Conservation (phyloP, 1,140 invertebrate species). For the Drosophila jambulina region DNA sequence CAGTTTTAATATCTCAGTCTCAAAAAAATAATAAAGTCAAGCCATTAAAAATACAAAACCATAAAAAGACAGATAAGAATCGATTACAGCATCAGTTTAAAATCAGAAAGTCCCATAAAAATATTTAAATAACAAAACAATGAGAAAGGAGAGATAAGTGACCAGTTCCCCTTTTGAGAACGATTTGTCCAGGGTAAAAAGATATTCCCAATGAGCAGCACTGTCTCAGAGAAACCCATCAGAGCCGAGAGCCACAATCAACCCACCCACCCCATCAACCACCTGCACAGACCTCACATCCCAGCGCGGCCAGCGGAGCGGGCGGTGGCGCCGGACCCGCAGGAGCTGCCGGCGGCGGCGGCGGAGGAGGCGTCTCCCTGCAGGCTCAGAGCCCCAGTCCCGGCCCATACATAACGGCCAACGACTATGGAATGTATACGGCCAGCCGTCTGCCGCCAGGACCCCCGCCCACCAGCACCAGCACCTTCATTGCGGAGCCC, state of each 20-base stretch:
- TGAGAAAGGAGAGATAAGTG: no score
- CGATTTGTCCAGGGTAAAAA: neutral
- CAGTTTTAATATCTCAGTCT: neutral
- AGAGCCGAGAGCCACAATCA: constrained; percentile 19
- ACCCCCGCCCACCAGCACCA: constrained; percentile 72
- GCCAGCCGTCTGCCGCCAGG: constrained; percentile 70
- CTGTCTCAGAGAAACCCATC: constrained; percentile 3
- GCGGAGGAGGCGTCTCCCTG: constrained; percentile 47
- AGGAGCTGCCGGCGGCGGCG: constrained; percentile 39
- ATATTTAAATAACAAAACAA: neutral
- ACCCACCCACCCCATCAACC: constrained; percentile 20
- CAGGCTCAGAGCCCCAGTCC: constrained; percentile 83
- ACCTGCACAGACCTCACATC: constrained; percentile 73
- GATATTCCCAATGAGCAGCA: neutral
- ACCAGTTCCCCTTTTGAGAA: neutral
- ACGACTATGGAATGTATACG: constrained; percentile 84
- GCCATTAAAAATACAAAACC: neutral
- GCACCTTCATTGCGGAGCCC: constrained; percentile 83
- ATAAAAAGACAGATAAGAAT: neutral
- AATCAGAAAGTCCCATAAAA: neutral
- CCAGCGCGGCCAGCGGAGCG: constrained; percentile 52
- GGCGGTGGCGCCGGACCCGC: constrained; percentile 37
- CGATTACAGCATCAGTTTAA: constrained; percentile 1
- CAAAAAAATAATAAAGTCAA: constrained; percentile 3
- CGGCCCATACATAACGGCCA: constrained; percentile 81